Percentiles rank a stretch among this genome's conserved stretches.
phyloP scores from a whole-genome alignment of 1,140 invertebrate species.

The Neodiprion virginianus region DNA sequence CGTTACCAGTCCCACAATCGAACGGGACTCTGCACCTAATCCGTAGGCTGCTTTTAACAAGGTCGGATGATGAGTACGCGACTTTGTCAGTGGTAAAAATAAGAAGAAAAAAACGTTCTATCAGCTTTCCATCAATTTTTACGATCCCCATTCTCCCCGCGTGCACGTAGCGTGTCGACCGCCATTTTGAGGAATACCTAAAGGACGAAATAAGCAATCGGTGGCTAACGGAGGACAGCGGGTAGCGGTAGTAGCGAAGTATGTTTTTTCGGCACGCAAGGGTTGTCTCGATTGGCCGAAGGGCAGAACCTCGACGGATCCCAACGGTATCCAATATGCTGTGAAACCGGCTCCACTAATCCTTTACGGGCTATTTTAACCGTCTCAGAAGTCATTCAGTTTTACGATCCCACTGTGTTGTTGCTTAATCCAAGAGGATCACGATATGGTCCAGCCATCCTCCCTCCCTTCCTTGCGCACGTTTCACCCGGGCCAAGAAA shows the following conservation, averaged over 20 bases:
- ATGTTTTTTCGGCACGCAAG: too few species aligned
- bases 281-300: too few species aligned
- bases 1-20: background rate
- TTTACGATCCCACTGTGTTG: background rate
- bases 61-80: background rate
- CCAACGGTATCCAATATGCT: background rate
- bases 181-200: too few species aligned
- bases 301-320: background rate
- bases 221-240: background rate
- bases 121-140: background rate
- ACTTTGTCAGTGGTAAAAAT: background rate
- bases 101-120: background rate
- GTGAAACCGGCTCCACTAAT: background rate
- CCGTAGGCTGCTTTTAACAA: background rate
- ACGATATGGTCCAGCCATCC: background rate
- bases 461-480: background rate
- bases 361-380: background rate
- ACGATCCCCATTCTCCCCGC: background rate
- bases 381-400: slow-evolving; percentile 1
- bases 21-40: background rate
- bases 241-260: too few species aligned
- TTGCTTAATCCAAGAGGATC: background rate
- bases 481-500: background rate
- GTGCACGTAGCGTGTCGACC: background rate
- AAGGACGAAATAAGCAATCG: background rate